Percentiles rank a stretch among this genome's conserved stretches.
Evolutionary conservation across 2,113 vertebrate genomes (phyloP).

Genomic region (Catagonus wagneri): DNA sequence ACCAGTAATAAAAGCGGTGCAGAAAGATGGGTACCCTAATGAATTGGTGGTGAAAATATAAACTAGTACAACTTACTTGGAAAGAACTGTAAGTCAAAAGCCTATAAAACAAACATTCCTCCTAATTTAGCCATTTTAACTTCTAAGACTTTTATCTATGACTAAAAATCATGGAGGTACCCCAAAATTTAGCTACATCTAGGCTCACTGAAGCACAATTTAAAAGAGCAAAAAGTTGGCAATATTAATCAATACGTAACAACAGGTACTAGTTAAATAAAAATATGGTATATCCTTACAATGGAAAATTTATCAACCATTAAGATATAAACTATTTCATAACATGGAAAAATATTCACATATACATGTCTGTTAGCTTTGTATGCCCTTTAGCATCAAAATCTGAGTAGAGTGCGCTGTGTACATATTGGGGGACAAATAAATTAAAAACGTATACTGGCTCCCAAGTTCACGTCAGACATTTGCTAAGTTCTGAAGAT

Average conservation of each 20-base stretch:
- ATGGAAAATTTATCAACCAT: constrained; percentile 1
- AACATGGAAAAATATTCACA: neutral
- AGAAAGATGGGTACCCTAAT: constrained; percentile 24
- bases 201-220: constrained; percentile 1
- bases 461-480: neutral
- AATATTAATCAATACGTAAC: constrained; percentile 30
- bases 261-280: neutral
- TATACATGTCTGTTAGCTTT: neutral
- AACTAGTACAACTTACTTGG: neutral
- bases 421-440: neutral
- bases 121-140: constrained; percentile 22
- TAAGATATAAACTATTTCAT: constrained; percentile 39
- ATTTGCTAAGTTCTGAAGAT: constrained; percentile 40
- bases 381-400: constrained; percentile 33
- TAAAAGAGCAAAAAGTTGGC: constrained; percentile 23
- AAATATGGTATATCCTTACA: neutral
- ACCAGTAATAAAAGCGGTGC: neutral
- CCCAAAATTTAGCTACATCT: neutral
- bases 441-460: neutral
- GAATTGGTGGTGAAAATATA: constrained; percentile 12
- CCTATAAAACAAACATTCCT: constrained; percentile 30
- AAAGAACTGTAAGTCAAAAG: constrained; percentile 34
- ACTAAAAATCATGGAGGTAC: neutral
- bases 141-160: constrained; percentile 34
- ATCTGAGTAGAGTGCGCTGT: neutral